phyloP scores from a whole-genome alignment of 2,113 vertebrate genomes.

The Gasterosteus aculeatus region DNA sequence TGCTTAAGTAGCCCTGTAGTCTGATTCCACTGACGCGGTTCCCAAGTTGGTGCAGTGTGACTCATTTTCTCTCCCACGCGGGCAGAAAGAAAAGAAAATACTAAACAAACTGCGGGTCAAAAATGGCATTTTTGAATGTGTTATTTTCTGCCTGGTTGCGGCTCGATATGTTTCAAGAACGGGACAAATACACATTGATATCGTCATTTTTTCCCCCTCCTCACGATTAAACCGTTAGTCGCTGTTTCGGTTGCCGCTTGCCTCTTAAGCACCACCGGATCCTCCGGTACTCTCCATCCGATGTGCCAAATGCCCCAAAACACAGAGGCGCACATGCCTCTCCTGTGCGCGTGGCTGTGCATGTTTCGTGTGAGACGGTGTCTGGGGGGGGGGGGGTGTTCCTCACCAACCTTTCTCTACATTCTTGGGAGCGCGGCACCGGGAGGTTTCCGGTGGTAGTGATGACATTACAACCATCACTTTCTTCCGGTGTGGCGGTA shows the following conservation, averaged over 20 bases:
- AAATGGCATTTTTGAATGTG: background rate
- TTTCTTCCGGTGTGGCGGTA: conserved; percentile 62
- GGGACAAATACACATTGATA: background rate
- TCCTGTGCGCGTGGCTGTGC: background rate
- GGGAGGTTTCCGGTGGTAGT: conserved; percentile 75
- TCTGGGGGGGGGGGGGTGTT: conserved; percentile 20
- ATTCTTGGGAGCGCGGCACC: conserved; percentile 58
- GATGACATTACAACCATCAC: conserved; percentile 66
- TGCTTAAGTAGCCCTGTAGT: background rate
- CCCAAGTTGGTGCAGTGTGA: conserved; percentile 84
- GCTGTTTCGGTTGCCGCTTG: background rate
- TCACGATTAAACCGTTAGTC: background rate
- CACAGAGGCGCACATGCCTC: conserved; percentile 4
- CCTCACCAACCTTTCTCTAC: conserved; percentile 32
- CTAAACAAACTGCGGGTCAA: background rate
- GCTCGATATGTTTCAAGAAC: background rate
- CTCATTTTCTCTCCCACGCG: conserved; percentile 79
- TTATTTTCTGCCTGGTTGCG: background rate
- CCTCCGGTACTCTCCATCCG: background rate
- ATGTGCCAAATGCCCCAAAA: conserved; percentile 39
- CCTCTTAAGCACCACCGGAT: background rate
- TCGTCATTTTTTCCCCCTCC: conserved; percentile 7
- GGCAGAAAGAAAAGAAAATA: conserved; percentile 45
- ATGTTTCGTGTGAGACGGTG: background rate
- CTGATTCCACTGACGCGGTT: conserved; percentile 36